phyloP scores from a whole-genome alignment of 2,888 invertebrate species.

The Limenitis arthemis region DNA sequence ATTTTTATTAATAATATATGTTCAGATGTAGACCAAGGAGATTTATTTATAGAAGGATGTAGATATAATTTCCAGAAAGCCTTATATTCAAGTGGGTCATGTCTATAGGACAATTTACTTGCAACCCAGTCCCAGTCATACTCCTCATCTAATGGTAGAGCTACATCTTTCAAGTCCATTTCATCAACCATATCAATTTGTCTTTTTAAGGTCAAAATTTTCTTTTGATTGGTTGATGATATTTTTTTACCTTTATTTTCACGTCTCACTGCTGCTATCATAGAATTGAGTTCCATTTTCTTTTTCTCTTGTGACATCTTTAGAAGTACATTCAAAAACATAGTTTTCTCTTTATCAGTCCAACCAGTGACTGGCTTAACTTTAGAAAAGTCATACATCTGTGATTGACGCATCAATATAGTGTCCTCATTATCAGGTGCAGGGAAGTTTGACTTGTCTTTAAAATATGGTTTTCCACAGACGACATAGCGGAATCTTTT shows the following conservation, averaged over 20 bases:
- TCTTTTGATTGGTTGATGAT: constrained; percentile 5
- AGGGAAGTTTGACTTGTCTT: constrained; percentile 68
- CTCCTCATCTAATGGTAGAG: constrained; percentile 47
- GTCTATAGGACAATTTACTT: constrained; percentile 61
- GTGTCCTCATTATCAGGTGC: constrained; percentile 75
- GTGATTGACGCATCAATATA: constrained; percentile 41
- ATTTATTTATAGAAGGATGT: constrained; percentile 76
- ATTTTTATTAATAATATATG: constrained; percentile 39
- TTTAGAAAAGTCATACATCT: constrained; percentile 61
- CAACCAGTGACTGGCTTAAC: constrained; percentile 60
- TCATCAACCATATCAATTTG: constrained; percentile 34
- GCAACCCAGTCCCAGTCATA: constrained; percentile 75
- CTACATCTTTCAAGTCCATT: constrained; percentile 38
- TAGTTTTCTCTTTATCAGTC: constrained; percentile 72
- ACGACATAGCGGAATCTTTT: constrained; percentile 39
- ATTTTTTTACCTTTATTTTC: constrained; percentile 6
- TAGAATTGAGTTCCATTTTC: constrained; percentile 31
- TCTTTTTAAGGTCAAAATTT: constrained; percentile 29
- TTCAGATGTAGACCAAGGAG: constrained; percentile 43
- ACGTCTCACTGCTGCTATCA: constrained; percentile 33
- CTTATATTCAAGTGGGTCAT: constrained; percentile 75
- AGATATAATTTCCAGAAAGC: constrained; percentile 81
- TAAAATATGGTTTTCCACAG: constrained; percentile 78
- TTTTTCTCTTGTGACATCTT: constrained; percentile 40
- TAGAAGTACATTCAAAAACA: constrained; percentile 61